Percentiles rank a stretch among this genome's conserved stretches.
Conservation (phyloP, 2,888 invertebrate species). For the Conomelus anceps region DNA sequence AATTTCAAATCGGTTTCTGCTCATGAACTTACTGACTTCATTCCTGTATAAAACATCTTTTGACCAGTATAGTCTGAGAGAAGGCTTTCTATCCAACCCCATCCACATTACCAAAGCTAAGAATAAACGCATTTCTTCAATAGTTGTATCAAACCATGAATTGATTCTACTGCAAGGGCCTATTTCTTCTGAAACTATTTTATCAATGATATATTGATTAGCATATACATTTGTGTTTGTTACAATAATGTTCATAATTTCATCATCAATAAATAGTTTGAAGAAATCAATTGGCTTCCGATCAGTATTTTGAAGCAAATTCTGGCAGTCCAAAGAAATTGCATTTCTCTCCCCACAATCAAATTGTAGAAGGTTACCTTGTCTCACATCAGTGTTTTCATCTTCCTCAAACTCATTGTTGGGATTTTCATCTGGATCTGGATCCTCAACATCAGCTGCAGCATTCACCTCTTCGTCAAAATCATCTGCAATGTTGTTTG, state of each 20-base stretch:
- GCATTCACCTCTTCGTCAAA: not conserved
- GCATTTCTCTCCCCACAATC: not conserved
- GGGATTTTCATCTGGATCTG: not conserved
- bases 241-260: slow-evolving; percentile 6
- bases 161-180: not conserved
- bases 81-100: not conserved
- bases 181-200: not conserved
- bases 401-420: too few relatives aligned
- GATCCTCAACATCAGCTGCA: not conserved
- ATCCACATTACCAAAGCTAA: slow-evolving; percentile 10
- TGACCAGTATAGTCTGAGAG: too few relatives aligned
- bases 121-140: not conserved
- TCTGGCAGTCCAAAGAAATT: not conserved
- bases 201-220: too few relatives aligned
- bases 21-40: slow-evolving; percentile 34
- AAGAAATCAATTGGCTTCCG: too few relatives aligned
- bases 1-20: slow-evolving; percentile 34
- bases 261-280: slow-evolving; percentile 11
- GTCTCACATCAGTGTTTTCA: too few relatives aligned
- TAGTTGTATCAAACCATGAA: not conserved
- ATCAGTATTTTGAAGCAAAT: too few relatives aligned
- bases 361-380: not conserved
- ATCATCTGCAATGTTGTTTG: too few relatives aligned
- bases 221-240: slow-evolving; percentile 9
- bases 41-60: slow-evolving; percentile 32